Conservation (phyloP, 2,113 vertebrate species). For the Amia ocellicauda region DNA sequence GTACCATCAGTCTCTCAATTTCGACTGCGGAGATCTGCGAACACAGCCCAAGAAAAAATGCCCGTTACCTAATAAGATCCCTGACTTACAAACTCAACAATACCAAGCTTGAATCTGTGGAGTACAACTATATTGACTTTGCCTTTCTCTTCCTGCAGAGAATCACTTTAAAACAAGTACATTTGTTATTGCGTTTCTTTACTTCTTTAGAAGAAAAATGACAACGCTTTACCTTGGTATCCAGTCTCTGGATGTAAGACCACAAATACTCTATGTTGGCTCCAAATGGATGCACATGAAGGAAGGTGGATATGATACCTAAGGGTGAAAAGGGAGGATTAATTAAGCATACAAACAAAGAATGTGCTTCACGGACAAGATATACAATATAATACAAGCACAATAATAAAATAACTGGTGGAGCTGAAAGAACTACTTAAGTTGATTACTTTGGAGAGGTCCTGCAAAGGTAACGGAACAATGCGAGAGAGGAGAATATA, state of each 20-base stretch:
- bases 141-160: no score
- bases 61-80: no score
- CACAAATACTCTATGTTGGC: slow-evolving; percentile 95
- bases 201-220: no score
- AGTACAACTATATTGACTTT: no score
- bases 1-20: slow-evolving; percentile 85
- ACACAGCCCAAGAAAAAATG: slow-evolving; percentile 14
- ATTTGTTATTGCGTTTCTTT: no score
- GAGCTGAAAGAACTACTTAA: slow-evolving; percentile 39
- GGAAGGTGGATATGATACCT: slow-evolving; percentile 95
- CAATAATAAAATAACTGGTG: slow-evolving; percentile 32
- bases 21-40: slow-evolving; percentile 83
- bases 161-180: no score
- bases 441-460: slow-evolving; percentile 55
- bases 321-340: slow-evolving; percentile 40
- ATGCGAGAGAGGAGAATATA: slow-evolving; percentile 34
- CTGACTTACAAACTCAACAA: no score
- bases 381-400: slow-evolving; percentile 31
- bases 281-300: slow-evolving; percentile 94
- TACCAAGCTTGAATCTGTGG: no score
- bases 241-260: slow-evolving; percentile 93
- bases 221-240: slow-evolving; percentile 78
- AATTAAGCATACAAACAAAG: slow-evolving; percentile 20
- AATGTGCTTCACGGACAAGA: slow-evolving; percentile 28
- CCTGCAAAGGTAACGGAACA: slow-evolving; percentile 40